Evolutionary conservation across 1,140 invertebrate genomes (phyloP).

Genomic region (Diploscapter pachys): DNA sequence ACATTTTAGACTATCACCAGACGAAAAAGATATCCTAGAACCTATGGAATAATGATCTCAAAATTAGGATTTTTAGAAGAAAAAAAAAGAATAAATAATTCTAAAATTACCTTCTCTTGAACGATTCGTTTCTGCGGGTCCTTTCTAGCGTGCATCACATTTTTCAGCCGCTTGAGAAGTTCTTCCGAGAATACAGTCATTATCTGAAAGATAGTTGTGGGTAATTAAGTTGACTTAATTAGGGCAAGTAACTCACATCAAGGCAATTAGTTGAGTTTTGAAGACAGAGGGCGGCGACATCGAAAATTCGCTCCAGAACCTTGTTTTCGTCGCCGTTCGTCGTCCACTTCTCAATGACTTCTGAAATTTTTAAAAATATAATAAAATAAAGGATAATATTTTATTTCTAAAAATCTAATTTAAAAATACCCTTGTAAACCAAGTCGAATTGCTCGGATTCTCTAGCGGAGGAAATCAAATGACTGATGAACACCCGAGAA

Average conservation of each 20-base stretch:
- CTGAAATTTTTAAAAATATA: constrained; percentile 7
- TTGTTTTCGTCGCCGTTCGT: constrained; percentile 18
- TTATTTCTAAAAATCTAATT: too few species aligned
- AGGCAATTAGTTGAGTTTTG: constrained; percentile 1
- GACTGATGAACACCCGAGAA: not conserved
- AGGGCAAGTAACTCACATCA: not conserved
- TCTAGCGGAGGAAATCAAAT: constrained; percentile 2
- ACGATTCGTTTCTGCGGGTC: constrained; percentile 12
- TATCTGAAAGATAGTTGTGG: not conserved
- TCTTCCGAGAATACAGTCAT: constrained; percentile 20
- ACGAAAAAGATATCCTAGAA: too few species aligned
- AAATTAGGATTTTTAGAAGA: too few species aligned
- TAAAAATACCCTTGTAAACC: constrained; percentile 6
- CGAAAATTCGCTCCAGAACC: constrained; percentile 26
- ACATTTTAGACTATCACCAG: too few species aligned
- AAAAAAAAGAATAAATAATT: too few species aligned
- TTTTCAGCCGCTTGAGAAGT: constrained; percentile 21
- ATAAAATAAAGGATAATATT: not conserved
- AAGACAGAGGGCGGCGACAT: constrained; percentile 5
- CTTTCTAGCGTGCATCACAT: constrained; percentile 6
- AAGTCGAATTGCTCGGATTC: constrained; percentile 2
- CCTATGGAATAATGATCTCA: too few species aligned
- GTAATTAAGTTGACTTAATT: too few species aligned
- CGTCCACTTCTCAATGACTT: constrained; percentile 22
- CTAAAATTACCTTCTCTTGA: constrained; percentile 16